A percentile compares a stretch with the other conserved stretches of the same genome.
Conservation (phyloP, 2,888 invertebrate species). For the Loripinus fragilis region DNA sequence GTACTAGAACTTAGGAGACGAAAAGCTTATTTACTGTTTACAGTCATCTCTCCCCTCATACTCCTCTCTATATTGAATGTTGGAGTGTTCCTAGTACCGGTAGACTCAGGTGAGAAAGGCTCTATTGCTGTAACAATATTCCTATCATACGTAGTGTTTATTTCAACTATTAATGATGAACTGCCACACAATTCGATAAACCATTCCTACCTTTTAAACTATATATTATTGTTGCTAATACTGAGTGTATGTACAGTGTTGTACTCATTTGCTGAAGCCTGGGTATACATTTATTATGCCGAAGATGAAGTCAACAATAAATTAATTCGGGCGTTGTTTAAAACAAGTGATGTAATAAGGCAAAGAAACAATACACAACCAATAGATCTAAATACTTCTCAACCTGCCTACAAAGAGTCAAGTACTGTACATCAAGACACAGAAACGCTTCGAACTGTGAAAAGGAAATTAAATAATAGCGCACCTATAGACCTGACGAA, state of each 20-base stretch:
- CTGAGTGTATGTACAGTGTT: background rate
- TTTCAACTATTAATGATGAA: background rate
- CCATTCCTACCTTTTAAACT: background rate
- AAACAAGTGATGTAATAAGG: background rate
- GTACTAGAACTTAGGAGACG: background rate
- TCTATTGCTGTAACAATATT: conserved; percentile 5
- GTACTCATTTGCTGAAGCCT: background rate
- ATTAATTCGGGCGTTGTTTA: background rate
- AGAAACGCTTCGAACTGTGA: too few species aligned
- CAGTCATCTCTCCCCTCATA: background rate
- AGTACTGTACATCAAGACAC: too few species aligned
- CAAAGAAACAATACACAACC: too few species aligned
- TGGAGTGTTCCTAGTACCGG: background rate
- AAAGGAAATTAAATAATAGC: too few species aligned
- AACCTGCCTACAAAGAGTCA: too few species aligned
- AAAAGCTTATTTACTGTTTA: background rate
- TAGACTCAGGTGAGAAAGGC: background rate
- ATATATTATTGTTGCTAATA: background rate
- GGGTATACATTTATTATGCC: background rate
- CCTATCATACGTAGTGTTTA: background rate
- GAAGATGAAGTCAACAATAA: background rate
- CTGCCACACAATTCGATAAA: conserved; percentile 1
- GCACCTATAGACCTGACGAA: too few species aligned
- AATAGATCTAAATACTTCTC: too few species aligned
- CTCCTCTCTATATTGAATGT: background rate